Evolutionary conservation across 1,140 invertebrate genomes (phyloP).

Genomic region (Diabrotica virgifera): DNA sequence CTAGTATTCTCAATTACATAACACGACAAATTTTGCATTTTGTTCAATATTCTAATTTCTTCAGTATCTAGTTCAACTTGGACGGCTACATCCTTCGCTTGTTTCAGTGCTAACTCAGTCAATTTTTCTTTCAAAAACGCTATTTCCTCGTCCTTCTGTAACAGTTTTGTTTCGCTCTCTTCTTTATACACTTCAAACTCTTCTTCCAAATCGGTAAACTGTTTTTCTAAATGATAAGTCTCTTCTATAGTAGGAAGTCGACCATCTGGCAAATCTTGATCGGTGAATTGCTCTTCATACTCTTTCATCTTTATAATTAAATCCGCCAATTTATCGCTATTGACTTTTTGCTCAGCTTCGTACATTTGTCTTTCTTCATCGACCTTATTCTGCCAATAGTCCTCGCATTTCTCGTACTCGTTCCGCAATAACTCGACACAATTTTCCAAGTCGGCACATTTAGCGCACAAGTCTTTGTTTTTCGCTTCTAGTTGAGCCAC

Average conservation of each 20-base stretch:
- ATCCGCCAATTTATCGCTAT: conserved; percentile 73
- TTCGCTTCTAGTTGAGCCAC: conserved; percentile 43
- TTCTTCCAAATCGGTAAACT: conserved; percentile 69
- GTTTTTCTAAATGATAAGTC: conserved; percentile 67
- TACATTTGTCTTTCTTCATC: conserved; percentile 73
- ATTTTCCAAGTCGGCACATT: conserved; percentile 65
- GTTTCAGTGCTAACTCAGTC: conserved; percentile 34
- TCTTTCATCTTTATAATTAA: conserved; percentile 72
- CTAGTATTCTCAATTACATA: conserved; percentile 31
- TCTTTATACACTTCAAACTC: conserved; percentile 61
- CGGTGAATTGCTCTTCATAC: conserved; percentile 73
- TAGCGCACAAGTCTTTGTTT: conserved; percentile 53
- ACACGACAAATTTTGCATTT: conserved; percentile 37
- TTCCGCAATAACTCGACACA: conserved; percentile 68
- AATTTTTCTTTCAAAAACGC: conserved; percentile 53
- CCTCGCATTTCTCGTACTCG: conserved; percentile 80
- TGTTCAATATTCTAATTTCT: conserved; percentile 27
- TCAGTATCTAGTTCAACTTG: conserved; percentile 33
- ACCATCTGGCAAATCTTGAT: conserved; percentile 46
- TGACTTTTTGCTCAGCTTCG: conserved; percentile 72
- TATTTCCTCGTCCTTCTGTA: conserved; percentile 56
- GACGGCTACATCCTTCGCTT: conserved; percentile 28
- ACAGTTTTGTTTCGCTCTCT: conserved; percentile 50
- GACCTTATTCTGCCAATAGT: conserved; percentile 78
- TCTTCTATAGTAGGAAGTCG: conserved; percentile 75